These are phyloP conservation scores for Malurus melanocephalus DNA, from an alignment of 2,113 vertebrate genomes.

Conservation along the genomic window DNA sequence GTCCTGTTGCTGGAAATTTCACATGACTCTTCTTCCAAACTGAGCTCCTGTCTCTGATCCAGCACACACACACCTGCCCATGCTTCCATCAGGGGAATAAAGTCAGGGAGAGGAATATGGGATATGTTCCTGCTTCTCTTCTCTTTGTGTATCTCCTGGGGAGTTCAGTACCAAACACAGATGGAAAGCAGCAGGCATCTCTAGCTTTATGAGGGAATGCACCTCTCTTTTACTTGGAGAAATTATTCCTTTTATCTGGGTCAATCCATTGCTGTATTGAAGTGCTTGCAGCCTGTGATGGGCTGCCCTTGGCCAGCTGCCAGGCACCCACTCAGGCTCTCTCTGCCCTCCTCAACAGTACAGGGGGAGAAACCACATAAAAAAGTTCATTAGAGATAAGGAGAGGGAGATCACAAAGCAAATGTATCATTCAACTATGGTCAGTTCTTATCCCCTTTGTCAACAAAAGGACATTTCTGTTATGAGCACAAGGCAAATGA, in stretches of 20 bases:
- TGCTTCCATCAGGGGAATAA: neutral
- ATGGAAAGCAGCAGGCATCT: neutral
- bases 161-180: neutral
- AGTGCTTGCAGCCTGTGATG: neutral
- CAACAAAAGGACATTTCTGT: neutral
- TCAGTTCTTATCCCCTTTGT: neutral
- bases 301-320: neutral
- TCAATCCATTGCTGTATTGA: neutral
- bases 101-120: neutral
- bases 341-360: neutral
- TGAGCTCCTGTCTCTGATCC: neutral
- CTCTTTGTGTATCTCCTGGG: neutral
- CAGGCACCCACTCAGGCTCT: neutral
- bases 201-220: neutral
- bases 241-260: neutral
- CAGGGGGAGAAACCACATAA: neutral
- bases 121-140: neutral
- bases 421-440: neutral
- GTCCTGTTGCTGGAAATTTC: neutral
- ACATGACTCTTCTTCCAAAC: neutral
- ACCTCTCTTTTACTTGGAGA: neutral
- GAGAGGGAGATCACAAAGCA: neutral
- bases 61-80: accelerated
- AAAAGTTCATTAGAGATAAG: neutral
- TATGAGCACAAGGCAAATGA: neutral